Evolutionary conservation across 2,113 vertebrate genomes (phyloP).

Genomic region (Campylomormyrus numenius): DNA sequence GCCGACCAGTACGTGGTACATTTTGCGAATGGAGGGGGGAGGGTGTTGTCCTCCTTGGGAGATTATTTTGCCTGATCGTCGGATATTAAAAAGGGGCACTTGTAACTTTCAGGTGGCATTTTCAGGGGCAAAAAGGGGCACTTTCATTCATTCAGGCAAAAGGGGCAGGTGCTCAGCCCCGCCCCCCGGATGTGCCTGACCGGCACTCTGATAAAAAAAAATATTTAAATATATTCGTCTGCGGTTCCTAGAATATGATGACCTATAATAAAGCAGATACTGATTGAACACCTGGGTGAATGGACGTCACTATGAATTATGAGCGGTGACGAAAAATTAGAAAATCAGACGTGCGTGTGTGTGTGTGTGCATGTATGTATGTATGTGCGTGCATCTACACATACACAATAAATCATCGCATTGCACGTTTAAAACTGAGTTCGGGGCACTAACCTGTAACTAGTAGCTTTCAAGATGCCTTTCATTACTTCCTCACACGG

Average conservation of each 20-base stretch:
- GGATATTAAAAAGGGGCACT: background rate
- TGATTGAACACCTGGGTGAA: background rate
- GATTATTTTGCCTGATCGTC: background rate
- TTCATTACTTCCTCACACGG: constrained; percentile 24
- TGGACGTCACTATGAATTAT: background rate
- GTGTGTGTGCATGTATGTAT: no score
- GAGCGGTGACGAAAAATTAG: background rate
- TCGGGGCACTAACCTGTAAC: constrained; percentile 46
- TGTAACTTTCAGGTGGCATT: background rate
- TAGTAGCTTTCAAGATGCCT: constrained; percentile 57
- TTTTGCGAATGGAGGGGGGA: background rate
- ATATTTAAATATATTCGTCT: background rate
- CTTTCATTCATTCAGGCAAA: background rate
- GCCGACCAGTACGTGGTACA: background rate
- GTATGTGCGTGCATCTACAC: background rate
- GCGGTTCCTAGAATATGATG: background rate
- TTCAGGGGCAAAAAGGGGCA: no score
- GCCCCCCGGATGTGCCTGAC: background rate
- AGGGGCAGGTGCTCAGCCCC: no score
- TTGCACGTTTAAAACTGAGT: background rate
- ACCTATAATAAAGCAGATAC: background rate
- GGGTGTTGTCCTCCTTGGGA: background rate
- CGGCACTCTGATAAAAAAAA: background rate
- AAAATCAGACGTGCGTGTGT: background rate
- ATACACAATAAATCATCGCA: background rate